Conservation (phyloP, 2,113 vertebrate species). For the Lepisosteus osseus region DNA sequence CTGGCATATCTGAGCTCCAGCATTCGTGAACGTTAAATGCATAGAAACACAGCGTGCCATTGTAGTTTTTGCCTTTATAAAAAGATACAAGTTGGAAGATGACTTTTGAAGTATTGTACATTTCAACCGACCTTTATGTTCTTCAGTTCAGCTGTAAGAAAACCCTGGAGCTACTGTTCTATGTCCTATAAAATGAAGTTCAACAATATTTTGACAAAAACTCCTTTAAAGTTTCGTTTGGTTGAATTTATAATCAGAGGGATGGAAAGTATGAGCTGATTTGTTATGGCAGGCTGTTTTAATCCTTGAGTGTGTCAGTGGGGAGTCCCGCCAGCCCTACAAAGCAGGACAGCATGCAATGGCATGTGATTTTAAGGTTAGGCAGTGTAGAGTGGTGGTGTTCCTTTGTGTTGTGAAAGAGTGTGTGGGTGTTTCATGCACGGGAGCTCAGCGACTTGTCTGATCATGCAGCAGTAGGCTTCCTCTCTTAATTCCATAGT, state of each 20-base stretch:
- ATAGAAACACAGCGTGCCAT: too few species aligned
- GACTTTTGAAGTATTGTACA: too few species aligned
- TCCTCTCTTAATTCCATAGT: slow-evolving; percentile 35
- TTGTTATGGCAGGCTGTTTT: not conserved
- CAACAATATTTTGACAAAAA: too few species aligned
- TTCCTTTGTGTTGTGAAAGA: slow-evolving; percentile 32
- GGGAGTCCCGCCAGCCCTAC: slow-evolving; percentile 32
- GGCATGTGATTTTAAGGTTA: not conserved
- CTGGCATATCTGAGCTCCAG: too few species aligned
- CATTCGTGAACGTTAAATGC: too few species aligned
- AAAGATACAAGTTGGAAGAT: too few species aligned
- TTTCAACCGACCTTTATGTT: too few species aligned
- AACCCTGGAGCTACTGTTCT: too few species aligned
- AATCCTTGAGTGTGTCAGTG: not conserved
- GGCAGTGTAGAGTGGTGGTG: slow-evolving; percentile 44
- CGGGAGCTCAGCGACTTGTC: slow-evolving; percentile 19
- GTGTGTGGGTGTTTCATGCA: slow-evolving; percentile 47
- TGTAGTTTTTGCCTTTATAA: too few species aligned
- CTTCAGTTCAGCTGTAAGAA: too few species aligned
- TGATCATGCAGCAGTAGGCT: slow-evolving; percentile 42
- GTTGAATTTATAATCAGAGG: not conserved
- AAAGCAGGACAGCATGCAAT: slow-evolving; percentile 33
- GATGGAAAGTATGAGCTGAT: not conserved
- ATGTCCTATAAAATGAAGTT: too few species aligned
- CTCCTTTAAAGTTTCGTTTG: too few species aligned